Conservation (phyloP, 2,113 vertebrate species). For the Jacana jacana region DNA sequence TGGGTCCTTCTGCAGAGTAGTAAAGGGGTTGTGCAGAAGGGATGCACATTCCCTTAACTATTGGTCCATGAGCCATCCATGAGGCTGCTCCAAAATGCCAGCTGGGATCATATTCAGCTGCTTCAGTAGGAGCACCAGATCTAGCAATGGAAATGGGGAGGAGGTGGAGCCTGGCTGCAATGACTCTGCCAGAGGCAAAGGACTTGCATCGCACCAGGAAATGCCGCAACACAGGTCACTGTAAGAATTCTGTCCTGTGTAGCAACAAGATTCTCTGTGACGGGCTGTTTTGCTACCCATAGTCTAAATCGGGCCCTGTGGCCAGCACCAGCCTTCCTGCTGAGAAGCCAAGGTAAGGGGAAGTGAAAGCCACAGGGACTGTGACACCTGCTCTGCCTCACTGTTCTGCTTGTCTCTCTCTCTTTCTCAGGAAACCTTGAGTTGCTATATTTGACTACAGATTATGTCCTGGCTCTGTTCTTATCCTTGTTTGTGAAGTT, state of each 20-base stretch:
- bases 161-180: not conserved
- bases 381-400: not conserved
- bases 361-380: not conserved
- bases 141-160: not conserved
- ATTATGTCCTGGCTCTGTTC: not conserved
- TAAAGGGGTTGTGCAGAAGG: not conserved
- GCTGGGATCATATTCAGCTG: not conserved
- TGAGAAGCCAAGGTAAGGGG: conserved; percentile 6
- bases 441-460: conserved; percentile 43
- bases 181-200: fast-evolving
- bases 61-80: not conserved
- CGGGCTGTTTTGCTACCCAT: fast-evolving
- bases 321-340: not conserved
- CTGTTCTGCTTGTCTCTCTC: not conserved
- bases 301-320: not conserved
- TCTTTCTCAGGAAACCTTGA: conserved; percentile 44
- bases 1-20: not conserved
- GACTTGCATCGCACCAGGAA: fast-evolving
- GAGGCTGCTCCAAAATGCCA: not conserved
- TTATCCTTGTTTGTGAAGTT: conserved; percentile 65
- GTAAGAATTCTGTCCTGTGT: not conserved
- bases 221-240: not conserved
- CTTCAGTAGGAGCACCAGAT: not conserved
- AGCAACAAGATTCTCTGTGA: not conserved
- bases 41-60: not conserved